Conservation (phyloP, 1,140 invertebrate genomes). For the Tetranychus cinnabarinus region DNA sequence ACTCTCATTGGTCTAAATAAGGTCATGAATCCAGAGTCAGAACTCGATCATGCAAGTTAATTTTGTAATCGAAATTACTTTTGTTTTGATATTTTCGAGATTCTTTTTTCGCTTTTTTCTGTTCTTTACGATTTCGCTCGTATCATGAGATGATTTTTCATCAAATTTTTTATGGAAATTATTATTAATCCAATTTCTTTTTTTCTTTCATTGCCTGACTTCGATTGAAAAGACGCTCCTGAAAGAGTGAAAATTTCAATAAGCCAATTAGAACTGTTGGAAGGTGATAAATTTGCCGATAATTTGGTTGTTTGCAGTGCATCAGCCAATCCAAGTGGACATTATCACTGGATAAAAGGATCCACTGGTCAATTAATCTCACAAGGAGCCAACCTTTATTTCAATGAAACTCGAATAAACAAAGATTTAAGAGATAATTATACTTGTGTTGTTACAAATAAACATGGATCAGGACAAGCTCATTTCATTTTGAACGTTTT, state of each 20-base stretch:
- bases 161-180: too few species aligned
- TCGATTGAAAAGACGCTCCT: slow-evolving; percentile 41
- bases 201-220: too few species aligned
- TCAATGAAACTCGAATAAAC: slow-evolving; percentile 21
- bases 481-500: slow-evolving; percentile 44
- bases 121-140: too few species aligned
- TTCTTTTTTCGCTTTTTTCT: too few species aligned
- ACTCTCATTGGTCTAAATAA: too few species aligned
- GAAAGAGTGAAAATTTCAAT: slow-evolving; percentile 53
- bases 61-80: too few species aligned
- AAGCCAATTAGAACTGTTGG: slow-evolving; percentile 41
- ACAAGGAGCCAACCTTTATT: slow-evolving; percentile 11
- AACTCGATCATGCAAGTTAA: too few species aligned
- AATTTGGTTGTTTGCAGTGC: slow-evolving; percentile 49
- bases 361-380: slow-evolving; percentile 3
- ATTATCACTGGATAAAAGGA: slow-evolving; percentile 11
- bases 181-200: too few species aligned
- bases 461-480: slow-evolving; percentile 38
- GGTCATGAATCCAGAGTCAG: too few species aligned
- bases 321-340: slow-evolving; percentile 34
- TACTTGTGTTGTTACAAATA: slow-evolving; percentile 46
- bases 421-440: slow-evolving; percentile 32
- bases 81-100: too few species aligned
- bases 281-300: slow-evolving; percentile 37
- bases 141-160: too few species aligned